phyloP scores from a whole-genome alignment of 2,797 vertebrate species.

The Chromobotia macracanthus region DNA sequence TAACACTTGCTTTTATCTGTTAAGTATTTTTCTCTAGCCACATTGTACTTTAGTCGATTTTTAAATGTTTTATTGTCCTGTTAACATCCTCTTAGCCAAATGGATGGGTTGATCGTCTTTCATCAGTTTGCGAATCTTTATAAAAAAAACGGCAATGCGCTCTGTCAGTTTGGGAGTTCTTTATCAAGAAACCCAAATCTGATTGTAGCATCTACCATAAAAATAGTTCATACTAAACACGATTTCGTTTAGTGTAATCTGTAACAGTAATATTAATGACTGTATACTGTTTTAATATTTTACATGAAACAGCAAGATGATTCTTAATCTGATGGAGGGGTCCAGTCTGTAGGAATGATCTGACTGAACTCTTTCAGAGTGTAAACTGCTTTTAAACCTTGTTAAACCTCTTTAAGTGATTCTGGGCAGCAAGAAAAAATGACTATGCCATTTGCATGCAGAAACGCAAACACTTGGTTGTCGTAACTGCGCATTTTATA shows the following conservation, averaged over 20 bases:
- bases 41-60: slow-evolving; percentile 60
- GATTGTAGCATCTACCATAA: background rate
- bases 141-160: background rate
- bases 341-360: background rate
- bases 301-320: background rate
- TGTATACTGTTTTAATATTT: background rate
- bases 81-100: slow-evolving; percentile 45
- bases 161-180: slow-evolving; percentile 42
- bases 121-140: slow-evolving; percentile 41
- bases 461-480: background rate
- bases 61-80: slow-evolving; percentile 59
- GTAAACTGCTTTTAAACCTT: background rate
- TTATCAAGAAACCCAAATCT: slow-evolving; percentile 50
- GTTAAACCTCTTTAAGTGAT: background rate
- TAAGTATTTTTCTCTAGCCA: slow-evolving; percentile 47
- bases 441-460: background rate
- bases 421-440: background rate
- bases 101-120: slow-evolving; percentile 31
- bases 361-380: background rate
- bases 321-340: slow-evolving; percentile 15
- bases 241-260: slow-evolving; percentile 5
- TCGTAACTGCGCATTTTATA: slow-evolving; percentile 23
- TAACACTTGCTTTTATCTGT: slow-evolving; percentile 47
- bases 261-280: background rate
- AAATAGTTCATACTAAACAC: slow-evolving; percentile 4